Percentiles rank a stretch among this genome's conserved stretches.
phyloP scores from a whole-genome alignment of 2,888 invertebrate genomes.

The Aporophyla lueneburgensis region DNA sequence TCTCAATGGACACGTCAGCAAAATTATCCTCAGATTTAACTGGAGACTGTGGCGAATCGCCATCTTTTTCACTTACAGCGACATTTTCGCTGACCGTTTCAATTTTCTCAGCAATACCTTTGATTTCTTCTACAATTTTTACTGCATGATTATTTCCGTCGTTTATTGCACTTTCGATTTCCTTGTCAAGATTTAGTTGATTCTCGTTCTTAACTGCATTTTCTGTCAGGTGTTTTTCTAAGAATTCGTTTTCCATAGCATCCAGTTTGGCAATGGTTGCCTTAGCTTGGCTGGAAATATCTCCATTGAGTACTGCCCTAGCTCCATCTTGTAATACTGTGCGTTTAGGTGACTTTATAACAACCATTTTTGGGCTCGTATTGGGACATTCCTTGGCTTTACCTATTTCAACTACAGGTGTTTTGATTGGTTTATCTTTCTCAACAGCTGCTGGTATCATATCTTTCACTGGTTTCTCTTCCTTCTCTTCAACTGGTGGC shows the following conservation, averaged over 20 bases:
- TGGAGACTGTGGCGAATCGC: slow-evolving; percentile 75
- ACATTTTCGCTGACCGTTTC: slow-evolving; percentile 25
- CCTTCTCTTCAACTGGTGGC: slow-evolving; percentile 50
- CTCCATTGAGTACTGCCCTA: slow-evolving; percentile 61
- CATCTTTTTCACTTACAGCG: slow-evolving; percentile 67
- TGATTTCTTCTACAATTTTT: slow-evolving; percentile 26
- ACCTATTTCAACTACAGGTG: slow-evolving; percentile 80
- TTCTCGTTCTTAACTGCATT: slow-evolving; percentile 83
- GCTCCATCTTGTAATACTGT: slow-evolving; percentile 65
- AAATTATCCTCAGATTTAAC: slow-evolving; percentile 85
- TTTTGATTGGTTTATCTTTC: slow-evolving; percentile 56
- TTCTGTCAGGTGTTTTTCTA: slow-evolving; percentile 78
- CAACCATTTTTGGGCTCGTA: slow-evolving; percentile 81
- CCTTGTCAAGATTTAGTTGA: slow-evolving; percentile 79
- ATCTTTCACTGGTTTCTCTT: slow-evolving; percentile 54
- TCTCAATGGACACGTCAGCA: slow-evolving; percentile 83
- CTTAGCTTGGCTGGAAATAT: slow-evolving; percentile 79
- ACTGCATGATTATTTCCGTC: slow-evolving; percentile 22
- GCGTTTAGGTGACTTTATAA: slow-evolving; percentile 83
- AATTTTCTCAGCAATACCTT: slow-evolving; percentile 2
- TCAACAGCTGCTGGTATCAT: slow-evolving; percentile 26
- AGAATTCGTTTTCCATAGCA: slow-evolving; percentile 85
- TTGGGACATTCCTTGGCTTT: slow-evolving; percentile 85
- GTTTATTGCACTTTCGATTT: slow-evolving; percentile 62
- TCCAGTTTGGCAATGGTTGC: slow-evolving; percentile 81